These are phyloP conservation scores for Euphydryas editha DNA, from an alignment of 2,888 invertebrate genomes.

Conservation along the genomic window DNA sequence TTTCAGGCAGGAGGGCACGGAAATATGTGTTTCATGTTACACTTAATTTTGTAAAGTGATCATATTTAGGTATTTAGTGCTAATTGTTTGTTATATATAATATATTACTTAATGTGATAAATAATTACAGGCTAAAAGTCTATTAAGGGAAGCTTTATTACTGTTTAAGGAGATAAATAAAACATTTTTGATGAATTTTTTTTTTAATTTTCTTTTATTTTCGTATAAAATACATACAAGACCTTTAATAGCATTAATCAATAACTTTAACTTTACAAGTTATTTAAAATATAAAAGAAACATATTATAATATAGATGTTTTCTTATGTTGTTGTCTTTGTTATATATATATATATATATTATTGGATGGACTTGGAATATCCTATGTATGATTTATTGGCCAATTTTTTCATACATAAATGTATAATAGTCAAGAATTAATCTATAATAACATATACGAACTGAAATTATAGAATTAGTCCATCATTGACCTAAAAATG, in stretches of 20 bases:
- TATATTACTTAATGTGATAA: constrained; percentile 11
- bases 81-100: no score
- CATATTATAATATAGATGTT: no score
- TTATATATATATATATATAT: background rate
- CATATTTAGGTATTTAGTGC: constrained; percentile 8
- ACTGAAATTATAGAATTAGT: no score
- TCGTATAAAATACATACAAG: background rate
- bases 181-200: background rate
- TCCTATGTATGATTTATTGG: no score
- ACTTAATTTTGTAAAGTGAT: constrained; percentile 31
- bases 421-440: background rate
- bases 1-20: constrained; percentile 67
- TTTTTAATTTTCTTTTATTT: background rate
- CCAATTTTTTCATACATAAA: no score
- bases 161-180: constrained; percentile 3
- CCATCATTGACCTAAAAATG: no score
- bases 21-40: constrained; percentile 74
- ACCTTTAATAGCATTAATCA: background rate
- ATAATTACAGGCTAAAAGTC: background rate
- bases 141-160: background rate
- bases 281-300: background rate
- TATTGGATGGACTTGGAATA: background rate
- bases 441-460: no score
- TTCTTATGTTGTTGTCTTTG: background rate
- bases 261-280: background rate